phyloP scores from a whole-genome alignment of 2,888 invertebrate genomes.

The Ypsolopha scabrella region DNA sequence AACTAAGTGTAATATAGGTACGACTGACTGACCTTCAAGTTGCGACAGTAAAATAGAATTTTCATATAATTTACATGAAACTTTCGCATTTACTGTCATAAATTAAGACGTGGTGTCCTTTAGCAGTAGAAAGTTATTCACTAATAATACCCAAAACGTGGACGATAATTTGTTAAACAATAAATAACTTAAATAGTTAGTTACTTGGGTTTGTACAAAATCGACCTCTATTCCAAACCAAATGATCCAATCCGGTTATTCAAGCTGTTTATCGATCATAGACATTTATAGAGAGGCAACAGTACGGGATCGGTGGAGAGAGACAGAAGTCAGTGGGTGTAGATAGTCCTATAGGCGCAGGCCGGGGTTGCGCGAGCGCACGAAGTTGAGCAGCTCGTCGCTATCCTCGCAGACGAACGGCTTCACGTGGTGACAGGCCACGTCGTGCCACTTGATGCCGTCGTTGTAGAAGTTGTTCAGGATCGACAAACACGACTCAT shows the following conservation, averaged over 20 bases:
- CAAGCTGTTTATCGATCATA: neutral
- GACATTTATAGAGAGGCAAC: conserved; percentile 8
- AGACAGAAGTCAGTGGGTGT: conserved; percentile 5
- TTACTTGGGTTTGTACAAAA: conserved; percentile 62
- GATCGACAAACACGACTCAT: conserved; percentile 90
- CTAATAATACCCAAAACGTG: conserved; percentile 4
- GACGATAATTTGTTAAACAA: conserved; percentile 23
- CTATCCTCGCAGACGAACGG: conserved; percentile 93
- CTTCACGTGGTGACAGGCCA: conserved; percentile 87
- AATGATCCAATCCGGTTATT: neutral
- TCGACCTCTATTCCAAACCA: neutral
- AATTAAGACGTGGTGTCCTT: conserved; percentile 7
- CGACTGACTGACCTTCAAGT: conserved; percentile 1
- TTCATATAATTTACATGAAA: neutral
- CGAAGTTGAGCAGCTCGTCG: conserved; percentile 90
- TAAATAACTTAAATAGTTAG: conserved; percentile 62
- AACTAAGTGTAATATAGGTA: conserved; percentile 23
- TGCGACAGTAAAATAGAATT: neutral
- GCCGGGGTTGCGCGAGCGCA: conserved; percentile 88
- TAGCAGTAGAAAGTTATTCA: conserved; percentile 14
- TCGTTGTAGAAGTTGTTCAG: conserved; percentile 93
- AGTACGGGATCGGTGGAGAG: conserved; percentile 17
- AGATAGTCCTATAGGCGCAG: conserved; percentile 81
- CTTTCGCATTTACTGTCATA: neutral
- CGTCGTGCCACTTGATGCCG: conserved; percentile 89